Base-by-base conservation (phyloP, 2,888 invertebrate genomes). In the Mongoloraphidia duomilia region DNA sequence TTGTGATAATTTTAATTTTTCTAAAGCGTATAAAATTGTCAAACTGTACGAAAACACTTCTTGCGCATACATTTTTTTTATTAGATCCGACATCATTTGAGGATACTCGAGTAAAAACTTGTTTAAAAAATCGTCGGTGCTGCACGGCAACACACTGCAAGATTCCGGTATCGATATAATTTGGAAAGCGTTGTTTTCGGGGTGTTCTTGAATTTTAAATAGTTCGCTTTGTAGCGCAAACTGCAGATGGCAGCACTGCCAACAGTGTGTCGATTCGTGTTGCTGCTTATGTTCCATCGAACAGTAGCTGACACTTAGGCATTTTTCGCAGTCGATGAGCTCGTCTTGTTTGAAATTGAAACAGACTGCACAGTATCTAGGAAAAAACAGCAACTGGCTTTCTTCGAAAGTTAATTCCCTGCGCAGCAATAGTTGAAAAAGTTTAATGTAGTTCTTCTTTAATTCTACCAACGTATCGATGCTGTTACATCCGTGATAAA, bases 1-100 rank as follows among this genome's bases (percentile, higher is more conserved):
- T 49, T 46, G 46, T 12, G 43, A 39, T 8, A 55, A 36, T 26
- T 52, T 51, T 36, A 48, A 46, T 50, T 53, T 49, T 52, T 60
- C 55, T 26, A 62, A 46, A 6, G 58, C 57, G 53, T 57, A 56
- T 14, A 59, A 44, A 40, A 61, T 56, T 14, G 56, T 58, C 13
- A 38, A 44, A 50, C 13, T n/a, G 47, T 41, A 11, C 47, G 38
- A 38, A 38, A n/a, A 12, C n/a, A 38, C 12, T 9, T 12, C 13
- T 9, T 38, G 12, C 38, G 38, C n/a, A 38, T 38, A 38, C 38
- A 38, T 38, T 12, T 38, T 13, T 12, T 38, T 38, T 38, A 12
- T 38, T 12, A 36, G 36, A 6, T 26, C 26, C 6, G 26, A 26
- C 26, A 3, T 26, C 26, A 26, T 26, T 1, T 6, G 26, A 6